These are phyloP conservation scores for Sphaeramia orbicularis DNA, from an alignment of 2,797 vertebrate species.

Conservation along the genomic window DNA sequence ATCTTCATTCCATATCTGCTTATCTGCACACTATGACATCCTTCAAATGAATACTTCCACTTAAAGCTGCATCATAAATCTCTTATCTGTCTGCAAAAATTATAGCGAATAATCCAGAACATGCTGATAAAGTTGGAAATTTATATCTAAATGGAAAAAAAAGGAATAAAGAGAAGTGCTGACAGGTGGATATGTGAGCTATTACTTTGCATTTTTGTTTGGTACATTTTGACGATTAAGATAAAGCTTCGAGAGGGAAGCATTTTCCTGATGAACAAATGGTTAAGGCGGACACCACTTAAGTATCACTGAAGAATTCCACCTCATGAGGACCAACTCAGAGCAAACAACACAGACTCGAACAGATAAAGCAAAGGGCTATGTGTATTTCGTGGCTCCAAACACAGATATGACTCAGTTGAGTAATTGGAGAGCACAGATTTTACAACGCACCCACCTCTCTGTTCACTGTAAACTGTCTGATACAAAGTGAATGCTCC, in stretches of 20 bases:
- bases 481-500: neutral
- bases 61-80: slow-evolving; percentile 52
- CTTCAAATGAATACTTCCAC: slow-evolving; percentile 40
- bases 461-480: neutral
- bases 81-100: slow-evolving; percentile 22
- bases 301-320: neutral
- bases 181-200: slow-evolving; percentile 28
- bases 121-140: slow-evolving; percentile 40
- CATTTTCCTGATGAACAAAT: neutral
- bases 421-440: no score
- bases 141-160: slow-evolving; percentile 34
- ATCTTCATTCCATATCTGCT: slow-evolving; percentile 54
- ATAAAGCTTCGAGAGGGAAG: slow-evolving; percentile 10
- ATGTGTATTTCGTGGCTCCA: no score
- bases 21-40: slow-evolving; percentile 37
- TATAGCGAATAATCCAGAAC: slow-evolving; percentile 28
- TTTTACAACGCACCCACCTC: neutral
- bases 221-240: slow-evolving; percentile 10
- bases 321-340: no score
- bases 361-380: no score
- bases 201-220: slow-evolving; percentile 23
- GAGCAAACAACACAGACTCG: no score
- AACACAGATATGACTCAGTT: no score
- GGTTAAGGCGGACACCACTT: neutral
- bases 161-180: slow-evolving; percentile 36